Evolutionary conservation across 2,113 vertebrate genomes (phyloP), one percentile per base, ranked within the genome.

Genomic region (Tachysurus fulvidraco): DNA sequence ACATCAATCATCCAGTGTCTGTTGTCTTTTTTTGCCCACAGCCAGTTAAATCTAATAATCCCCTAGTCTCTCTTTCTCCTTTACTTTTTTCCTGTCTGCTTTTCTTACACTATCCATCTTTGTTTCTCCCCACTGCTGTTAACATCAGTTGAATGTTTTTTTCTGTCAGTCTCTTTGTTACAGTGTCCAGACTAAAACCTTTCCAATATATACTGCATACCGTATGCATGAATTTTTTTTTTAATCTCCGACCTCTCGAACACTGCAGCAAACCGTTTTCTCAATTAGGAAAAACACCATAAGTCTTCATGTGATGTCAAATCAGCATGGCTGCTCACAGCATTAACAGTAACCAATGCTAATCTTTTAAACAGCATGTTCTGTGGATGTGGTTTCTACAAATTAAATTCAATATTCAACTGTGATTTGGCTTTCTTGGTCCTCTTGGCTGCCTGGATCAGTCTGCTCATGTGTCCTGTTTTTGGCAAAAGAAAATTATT

Each of bases 1-100:
- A 82, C 46, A 87, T 87, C 84, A 88, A 84, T 89, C 86, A 86
- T 81, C 50, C 73, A 76, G 12, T 54, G 60, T 86, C 12, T 86
- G 85, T 64, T 86, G 85, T 64, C 41, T 65, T 57, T 81, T 81
- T 64, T 67, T 80, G 65, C 30, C 82, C 52, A 55, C 23, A 81
- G 59, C 30, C n/a, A 50, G 23, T 81, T 77, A 69, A 67, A 83
- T 81, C 83, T 30, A 71, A 54, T 88, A 78, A 77, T 84, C 46
- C 36, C 21, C 59, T 23, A 46, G 41, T 76, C 19, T 80, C 36
- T 78, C 28, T 67, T 2, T 85, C 41, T 64, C 55, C 46, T 59
- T 13, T 65, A 23, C n/a, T 64, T 44, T 14, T 84, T 44, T 50
- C 14, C 54, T 74, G n/a, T 60, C 44, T 59, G 69, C 36, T 73